Evolutionary conservation across 2,797 vertebrate species (phyloP).

Genomic region (Aeoliscus strigatus): DNA sequence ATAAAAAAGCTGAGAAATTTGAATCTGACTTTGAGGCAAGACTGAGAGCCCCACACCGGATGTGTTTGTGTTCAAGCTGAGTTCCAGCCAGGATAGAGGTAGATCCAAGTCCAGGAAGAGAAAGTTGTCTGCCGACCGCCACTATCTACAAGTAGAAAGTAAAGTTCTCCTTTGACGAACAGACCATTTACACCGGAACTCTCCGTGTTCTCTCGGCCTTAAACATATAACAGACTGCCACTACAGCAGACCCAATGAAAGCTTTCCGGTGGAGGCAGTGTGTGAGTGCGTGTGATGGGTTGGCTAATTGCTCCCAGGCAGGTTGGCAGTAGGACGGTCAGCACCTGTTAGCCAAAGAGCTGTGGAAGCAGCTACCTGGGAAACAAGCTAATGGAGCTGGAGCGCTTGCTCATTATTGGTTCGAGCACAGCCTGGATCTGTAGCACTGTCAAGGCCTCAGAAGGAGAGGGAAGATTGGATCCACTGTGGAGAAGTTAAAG

Average conservation of each 20-base stretch:
- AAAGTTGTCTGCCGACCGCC: too few relatives aligned
- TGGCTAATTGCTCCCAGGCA: slow-evolving; percentile 58
- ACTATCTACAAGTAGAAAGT: slow-evolving; percentile 15
- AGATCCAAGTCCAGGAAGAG: too few relatives aligned
- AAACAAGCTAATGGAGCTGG: slow-evolving; percentile 66
- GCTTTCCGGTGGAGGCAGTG: too few relatives aligned
- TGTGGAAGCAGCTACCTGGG: slow-evolving; percentile 47
- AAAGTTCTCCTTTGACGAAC: slow-evolving; percentile 17
- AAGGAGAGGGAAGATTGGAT: slow-evolving; percentile 1
- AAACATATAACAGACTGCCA: slow-evolving; percentile 38
- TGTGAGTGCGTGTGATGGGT: slow-evolving; percentile 34
- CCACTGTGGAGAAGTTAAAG: slow-evolving; percentile 2
- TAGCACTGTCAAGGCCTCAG: background rate
- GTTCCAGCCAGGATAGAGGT: too few relatives aligned
- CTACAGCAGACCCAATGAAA: too few relatives aligned
- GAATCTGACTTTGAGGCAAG: too few relatives aligned
- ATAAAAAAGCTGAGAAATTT: too few relatives aligned
- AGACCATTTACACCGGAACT: slow-evolving; percentile 26
- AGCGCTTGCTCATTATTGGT: slow-evolving; percentile 53
- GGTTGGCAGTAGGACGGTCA: slow-evolving; percentile 64
- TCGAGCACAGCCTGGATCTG: slow-evolving; percentile 16
- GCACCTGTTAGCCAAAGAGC: slow-evolving; percentile 45
- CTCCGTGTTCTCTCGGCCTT: slow-evolving; percentile 30
- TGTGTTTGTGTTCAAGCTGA: too few relatives aligned
- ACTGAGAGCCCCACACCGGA: too few relatives aligned